phyloP scores from a whole-genome alignment of 2,797 vertebrate genomes.

The Hypotaenidia okinawae region DNA sequence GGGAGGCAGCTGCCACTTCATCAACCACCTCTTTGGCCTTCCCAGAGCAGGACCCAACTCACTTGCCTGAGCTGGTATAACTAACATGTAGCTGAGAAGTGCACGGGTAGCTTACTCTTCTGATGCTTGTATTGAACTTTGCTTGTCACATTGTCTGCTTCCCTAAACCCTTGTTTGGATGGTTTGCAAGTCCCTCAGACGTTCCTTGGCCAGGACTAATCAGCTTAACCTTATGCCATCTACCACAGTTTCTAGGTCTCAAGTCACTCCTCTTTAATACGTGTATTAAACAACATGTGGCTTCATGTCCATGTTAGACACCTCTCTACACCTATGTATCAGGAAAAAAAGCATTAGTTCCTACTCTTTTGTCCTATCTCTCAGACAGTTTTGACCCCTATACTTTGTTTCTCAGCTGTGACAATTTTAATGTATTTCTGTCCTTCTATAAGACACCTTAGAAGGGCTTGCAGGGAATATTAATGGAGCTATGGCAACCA shows the following conservation, averaged over 20 bases:
- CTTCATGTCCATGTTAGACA: background rate
- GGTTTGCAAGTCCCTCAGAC: background rate
- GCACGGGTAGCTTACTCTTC: background rate
- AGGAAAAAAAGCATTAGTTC: background rate
- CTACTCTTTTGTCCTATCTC: background rate
- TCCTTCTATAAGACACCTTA: background rate
- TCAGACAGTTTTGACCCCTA: background rate
- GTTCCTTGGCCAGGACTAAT: background rate
- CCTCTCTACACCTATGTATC: background rate
- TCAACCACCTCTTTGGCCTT: background rate
- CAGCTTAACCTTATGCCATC: background rate
- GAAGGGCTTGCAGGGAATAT: background rate
- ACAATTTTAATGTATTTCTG: background rate
- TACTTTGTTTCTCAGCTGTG: background rate
- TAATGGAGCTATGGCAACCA: background rate
- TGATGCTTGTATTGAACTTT: background rate
- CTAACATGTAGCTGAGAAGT: background rate
- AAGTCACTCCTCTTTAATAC: background rate
- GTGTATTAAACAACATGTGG: background rate
- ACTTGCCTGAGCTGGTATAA: background rate
- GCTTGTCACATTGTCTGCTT: background rate
- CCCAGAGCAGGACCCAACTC: background rate
- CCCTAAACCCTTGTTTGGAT: background rate
- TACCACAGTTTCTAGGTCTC: background rate
- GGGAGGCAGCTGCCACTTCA: background rate